Evolutionary conservation across 2,113 vertebrate genomes (phyloP).

Genomic region (Hippocampus guttulatus): DNA sequence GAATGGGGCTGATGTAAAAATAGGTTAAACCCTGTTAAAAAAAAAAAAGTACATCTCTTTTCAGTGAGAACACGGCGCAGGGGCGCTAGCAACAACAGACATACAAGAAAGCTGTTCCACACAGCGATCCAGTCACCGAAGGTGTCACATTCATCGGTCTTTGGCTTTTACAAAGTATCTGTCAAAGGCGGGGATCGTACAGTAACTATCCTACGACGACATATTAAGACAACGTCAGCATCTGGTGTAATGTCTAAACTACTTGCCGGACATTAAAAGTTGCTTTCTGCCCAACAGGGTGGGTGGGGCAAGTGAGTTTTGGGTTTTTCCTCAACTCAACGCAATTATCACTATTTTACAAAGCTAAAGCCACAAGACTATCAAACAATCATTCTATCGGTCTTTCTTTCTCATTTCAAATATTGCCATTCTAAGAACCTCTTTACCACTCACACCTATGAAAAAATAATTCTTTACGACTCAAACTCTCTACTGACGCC

Average conservation of each 20-base stretch:
- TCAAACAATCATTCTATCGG: neutral
- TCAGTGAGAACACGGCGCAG: neutral
- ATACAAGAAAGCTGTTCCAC: too few species aligned
- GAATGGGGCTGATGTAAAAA: neutral
- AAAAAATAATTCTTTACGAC: conserved; percentile 9
- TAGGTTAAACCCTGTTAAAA: neutral
- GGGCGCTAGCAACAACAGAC: neutral
- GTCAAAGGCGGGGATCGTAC: too few species aligned
- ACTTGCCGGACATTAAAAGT: neutral
- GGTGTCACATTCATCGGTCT: too few species aligned
- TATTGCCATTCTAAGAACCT: neutral
- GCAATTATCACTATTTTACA: neutral
- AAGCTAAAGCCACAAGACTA: neutral
- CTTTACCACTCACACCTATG: conserved; percentile 5
- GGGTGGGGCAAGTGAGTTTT: neutral
- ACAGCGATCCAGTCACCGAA: too few species aligned
- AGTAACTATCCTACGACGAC: too few species aligned
- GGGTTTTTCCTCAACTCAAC: neutral
- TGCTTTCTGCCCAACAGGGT: neutral
- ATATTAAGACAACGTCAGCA: neutral
- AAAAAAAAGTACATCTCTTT: neutral
- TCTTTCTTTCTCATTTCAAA: too few species aligned
- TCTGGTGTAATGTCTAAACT: neutral
- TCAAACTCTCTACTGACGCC: conserved; percentile 2
- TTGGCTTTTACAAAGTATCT: too few species aligned